Base-by-base conservation (phyloP, 2,888 invertebrate species). In the Macrosoma leucophasiata region DNA sequence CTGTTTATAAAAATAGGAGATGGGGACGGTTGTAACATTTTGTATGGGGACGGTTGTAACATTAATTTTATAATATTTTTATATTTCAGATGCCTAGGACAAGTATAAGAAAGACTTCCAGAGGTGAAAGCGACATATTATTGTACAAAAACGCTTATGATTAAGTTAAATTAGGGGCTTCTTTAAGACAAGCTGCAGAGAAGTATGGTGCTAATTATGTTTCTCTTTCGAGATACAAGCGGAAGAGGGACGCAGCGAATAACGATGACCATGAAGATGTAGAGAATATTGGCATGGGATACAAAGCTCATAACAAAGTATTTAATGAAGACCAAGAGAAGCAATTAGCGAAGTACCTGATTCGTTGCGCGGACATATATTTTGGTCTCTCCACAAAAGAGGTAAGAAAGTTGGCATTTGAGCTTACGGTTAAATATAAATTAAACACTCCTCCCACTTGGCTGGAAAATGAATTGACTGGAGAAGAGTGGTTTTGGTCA, bases 401-500 rank as follows among this genome's bases (percentile, higher is more conserved):
- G 10, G 36, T 48, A 13, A 39, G 34, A 26, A 48, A 46, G 40
- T 39, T 48, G 37, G 46, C 49, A 8, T 46, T 32, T 21, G 41
- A 50, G 37, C 36, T 48, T 14, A 29, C 45, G 6, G 25, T 44
- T 15, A 36, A 43, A 21, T 46, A 43, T 31, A 29, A 45, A 10
- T 33, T 41, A 32, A 21, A 10, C n/a, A n/a, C n/a, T n/a, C 48
- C 43, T 35, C 9, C 4, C 3, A 46, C 44, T 34, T 53, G 50
- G 48, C 17, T 29, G 15, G 40, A 41, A 1, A 46, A 48, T 10
- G 18, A 39, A 15, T 29, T 46, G 39, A 49, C 49, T 30, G 44
- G 50, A 1, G 34, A 43, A 13, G 49, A 53, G 15, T 53, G 49
- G 49, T 53, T 52, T 39, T 36, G 36, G 1, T n/a, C 20, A 3